These are phyloP conservation scores for Lordiphosa andalusiaca DNA, from an alignment of 2,888 invertebrate species.

Conservation along the genomic window DNA sequence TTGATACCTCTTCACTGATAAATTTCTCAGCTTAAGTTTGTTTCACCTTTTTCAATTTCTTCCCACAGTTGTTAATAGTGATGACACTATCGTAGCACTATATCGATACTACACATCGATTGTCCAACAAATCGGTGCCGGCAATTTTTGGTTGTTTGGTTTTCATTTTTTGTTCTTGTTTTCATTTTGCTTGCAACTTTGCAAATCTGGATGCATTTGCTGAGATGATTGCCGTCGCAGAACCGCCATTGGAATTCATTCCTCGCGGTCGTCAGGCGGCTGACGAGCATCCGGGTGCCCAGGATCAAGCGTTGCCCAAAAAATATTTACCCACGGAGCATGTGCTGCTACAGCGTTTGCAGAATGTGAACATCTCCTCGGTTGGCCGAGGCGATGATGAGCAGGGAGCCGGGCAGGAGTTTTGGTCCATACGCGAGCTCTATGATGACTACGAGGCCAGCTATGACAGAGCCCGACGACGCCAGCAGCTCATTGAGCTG, in stretches of 20 bases:
- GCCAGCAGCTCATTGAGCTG: constrained; percentile 49
- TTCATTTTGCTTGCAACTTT: constrained; percentile 18
- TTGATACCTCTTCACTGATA: too few species aligned
- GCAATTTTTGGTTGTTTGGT: constrained; percentile 13
- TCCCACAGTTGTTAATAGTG: too few species aligned
- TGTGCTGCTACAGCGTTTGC: constrained; percentile 86
- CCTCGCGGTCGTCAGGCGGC: constrained; percentile 92
- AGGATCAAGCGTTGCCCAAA: constrained; percentile 81
- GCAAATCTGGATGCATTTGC: constrained; percentile 94
- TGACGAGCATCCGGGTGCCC: constrained; percentile 87
- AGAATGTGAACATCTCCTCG: constrained; percentile 87
- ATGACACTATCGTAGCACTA: neutral
- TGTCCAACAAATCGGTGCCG: constrained; percentile 5
- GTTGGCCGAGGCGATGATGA: constrained; percentile 54
- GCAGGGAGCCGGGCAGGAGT: constrained; percentile 77
- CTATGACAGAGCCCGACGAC: constrained; percentile 47
- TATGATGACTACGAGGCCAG: constrained; percentile 81
- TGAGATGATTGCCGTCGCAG: constrained; percentile 93
- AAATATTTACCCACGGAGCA: constrained; percentile 82
- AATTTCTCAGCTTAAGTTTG: too few species aligned
- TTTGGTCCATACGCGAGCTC: constrained; percentile 83
- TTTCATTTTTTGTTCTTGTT: constrained; percentile 19
- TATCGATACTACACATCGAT: neutral
- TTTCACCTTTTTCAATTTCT: too few species aligned
- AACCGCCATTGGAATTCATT: constrained; percentile 94